Conservation (phyloP, 1,140 invertebrate genomes). For the Trichogramma pretiosum region DNA sequence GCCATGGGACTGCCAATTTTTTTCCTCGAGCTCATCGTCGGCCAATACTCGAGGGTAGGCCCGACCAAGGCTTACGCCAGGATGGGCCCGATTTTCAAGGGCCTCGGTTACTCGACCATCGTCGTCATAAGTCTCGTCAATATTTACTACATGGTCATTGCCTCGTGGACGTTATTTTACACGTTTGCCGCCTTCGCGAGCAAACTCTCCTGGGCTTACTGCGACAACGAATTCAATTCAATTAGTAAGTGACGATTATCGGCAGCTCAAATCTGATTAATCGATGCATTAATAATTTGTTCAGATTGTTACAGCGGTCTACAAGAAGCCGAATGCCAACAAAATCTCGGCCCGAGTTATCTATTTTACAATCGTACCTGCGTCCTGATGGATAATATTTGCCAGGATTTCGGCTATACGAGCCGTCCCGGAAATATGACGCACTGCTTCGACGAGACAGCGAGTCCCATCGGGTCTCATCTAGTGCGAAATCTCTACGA, state of each 20-base stretch:
- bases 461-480: slow-evolving; percentile 13
- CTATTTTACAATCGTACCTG: slow-evolving; percentile 47
- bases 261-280: background rate
- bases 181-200: slow-evolving; percentile 60
- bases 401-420: slow-evolving; percentile 32
- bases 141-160: slow-evolving; percentile 76
- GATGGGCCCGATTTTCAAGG: slow-evolving; percentile 55
- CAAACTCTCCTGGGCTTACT: slow-evolving; percentile 62
- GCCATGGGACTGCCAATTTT: slow-evolving; percentile 75
- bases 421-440: slow-evolving; percentile 34
- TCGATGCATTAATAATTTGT: slow-evolving; percentile 8
- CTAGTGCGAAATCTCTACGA: slow-evolving; percentile 39
- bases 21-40: slow-evolving; percentile 56
- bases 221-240: slow-evolving; percentile 63
- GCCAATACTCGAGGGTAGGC: slow-evolving; percentile 55
- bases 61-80: slow-evolving; percentile 51
- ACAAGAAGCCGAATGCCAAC: slow-evolving; percentile 41
- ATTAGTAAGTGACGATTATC: slow-evolving; percentile 40
- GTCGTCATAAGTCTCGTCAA: slow-evolving; percentile 71
- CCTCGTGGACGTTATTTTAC: slow-evolving; percentile 72
- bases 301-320: slow-evolving; percentile 49
- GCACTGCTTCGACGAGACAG: slow-evolving; percentile 34
- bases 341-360: slow-evolving; percentile 28
- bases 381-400: slow-evolving; percentile 43
- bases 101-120: slow-evolving; percentile 58